Conservation (phyloP, 1,140 invertebrate genomes). For the Galleria mellonella region DNA sequence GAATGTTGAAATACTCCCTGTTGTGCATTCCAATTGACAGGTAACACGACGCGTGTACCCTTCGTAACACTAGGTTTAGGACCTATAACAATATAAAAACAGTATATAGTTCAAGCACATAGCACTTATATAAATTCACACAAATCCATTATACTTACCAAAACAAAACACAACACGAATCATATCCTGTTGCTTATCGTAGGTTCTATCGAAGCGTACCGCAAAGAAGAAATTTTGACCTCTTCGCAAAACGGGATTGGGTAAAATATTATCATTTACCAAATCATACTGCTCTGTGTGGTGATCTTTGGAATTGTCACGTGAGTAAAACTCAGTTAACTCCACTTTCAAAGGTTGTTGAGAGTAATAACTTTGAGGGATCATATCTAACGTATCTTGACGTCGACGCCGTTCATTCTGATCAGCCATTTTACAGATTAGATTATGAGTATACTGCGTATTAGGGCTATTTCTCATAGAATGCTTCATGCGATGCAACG, state of each 20-base stretch:
- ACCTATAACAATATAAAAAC: conserved; percentile 58
- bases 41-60: conserved; percentile 77
- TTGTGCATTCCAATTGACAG: conserved; percentile 70
- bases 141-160: conserved; percentile 36
- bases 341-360: conserved; percentile 76
- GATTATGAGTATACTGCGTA: conserved; percentile 66
- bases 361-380: conserved; percentile 68
- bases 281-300: conserved; percentile 81
- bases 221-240: conserved; percentile 79
- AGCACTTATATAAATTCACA: neutral
- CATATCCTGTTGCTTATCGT: conserved; percentile 70
- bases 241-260: conserved; percentile 76
- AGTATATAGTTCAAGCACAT: neutral
- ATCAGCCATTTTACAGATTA: conserved; percentile 68
- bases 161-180: conserved; percentile 69
- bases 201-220: conserved; percentile 74
- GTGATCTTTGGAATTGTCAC: conserved; percentile 79
- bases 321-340: conserved; percentile 77
- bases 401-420: conserved; percentile 70
- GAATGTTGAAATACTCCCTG: conserved; percentile 60
- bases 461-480: conserved; percentile 67
- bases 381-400: conserved; percentile 67
- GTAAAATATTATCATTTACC: conserved; percentile 67
- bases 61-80: conserved; percentile 79
- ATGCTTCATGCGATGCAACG: conserved; percentile 59